phyloP scores from a whole-genome alignment of 2,113 vertebrate genomes.

The Aphyosemion australe region DNA sequence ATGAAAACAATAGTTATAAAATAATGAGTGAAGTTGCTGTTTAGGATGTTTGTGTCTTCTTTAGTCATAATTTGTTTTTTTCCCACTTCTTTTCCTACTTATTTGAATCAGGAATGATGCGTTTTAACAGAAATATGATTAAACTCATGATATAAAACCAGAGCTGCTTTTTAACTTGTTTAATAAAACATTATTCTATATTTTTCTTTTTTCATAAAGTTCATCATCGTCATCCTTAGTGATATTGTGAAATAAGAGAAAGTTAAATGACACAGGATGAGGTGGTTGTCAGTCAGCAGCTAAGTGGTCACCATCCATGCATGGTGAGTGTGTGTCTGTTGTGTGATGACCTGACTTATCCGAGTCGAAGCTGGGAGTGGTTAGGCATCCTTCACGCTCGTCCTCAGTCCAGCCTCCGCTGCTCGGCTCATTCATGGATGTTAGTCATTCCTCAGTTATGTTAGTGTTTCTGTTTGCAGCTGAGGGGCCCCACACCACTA shows the following conservation, averaged over 20 bases:
- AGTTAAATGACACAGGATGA: neutral
- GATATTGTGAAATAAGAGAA: slow-evolving; percentile 30
- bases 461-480: slow-evolving; percentile 11
- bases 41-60: no score
- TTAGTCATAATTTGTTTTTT: no score
- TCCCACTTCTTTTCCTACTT: no score
- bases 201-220: no score
- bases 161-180: no score
- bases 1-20: no score
- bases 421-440: slow-evolving; percentile 27
- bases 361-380: slow-evolving; percentile 17
- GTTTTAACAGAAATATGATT: no score
- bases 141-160: no score
- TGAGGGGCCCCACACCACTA: neutral
- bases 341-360: slow-evolving; percentile 22
- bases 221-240: neutral
- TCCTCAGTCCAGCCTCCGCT: neutral
- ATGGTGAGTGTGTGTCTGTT: slow-evolving; percentile 9
- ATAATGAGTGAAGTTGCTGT: no score
- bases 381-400: neutral
- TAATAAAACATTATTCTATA: no score
- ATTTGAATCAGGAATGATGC: no score
- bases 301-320: neutral
- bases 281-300: neutral
- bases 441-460: slow-evolving; percentile 24